These are phyloP conservation scores for Andrena dorsata DNA, from an alignment of 2,888 invertebrate genomes.

Conservation along the genomic window DNA sequence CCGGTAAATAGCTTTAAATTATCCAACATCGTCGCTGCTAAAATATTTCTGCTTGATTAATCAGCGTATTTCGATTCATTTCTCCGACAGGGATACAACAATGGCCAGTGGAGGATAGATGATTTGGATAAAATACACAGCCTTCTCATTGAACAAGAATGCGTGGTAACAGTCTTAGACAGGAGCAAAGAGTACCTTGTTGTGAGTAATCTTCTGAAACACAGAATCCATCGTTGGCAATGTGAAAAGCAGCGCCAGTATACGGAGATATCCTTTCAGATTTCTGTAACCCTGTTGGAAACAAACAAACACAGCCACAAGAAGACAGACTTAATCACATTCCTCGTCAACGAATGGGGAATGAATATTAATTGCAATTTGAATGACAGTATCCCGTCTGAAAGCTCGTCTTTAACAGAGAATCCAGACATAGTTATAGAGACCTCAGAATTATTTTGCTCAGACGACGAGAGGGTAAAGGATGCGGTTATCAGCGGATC, in stretches of 20 bases:
- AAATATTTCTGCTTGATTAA: background rate
- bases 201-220: slow-evolving; percentile 63
- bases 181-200: slow-evolving; percentile 66
- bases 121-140: slow-evolving; percentile 89
- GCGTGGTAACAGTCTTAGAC: slow-evolving; percentile 85
- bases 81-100: slow-evolving; percentile 47
- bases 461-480: background rate
- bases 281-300: slow-evolving; percentile 59
- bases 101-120: slow-evolving; percentile 85
- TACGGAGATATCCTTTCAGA: slow-evolving; percentile 46
- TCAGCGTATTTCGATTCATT: background rate
- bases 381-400: background rate
- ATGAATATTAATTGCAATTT: slow-evolving; percentile 41
- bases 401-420: background rate
- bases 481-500: slow-evolving; percentile 44
- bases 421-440: slow-evolving; percentile 31
- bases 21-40: slow-evolving; percentile 1
- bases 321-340: slow-evolving; percentile 54
- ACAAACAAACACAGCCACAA: slow-evolving; percentile 31
- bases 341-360: slow-evolving; percentile 17
- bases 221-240: background rate
- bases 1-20: slow-evolving; percentile 82
- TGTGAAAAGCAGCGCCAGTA: background rate
- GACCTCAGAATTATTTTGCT: background rate
- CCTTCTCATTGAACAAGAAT: slow-evolving; percentile 87